phyloP scores from a whole-genome alignment of 2,797 vertebrate species.

The Myotis findleyi region DNA sequence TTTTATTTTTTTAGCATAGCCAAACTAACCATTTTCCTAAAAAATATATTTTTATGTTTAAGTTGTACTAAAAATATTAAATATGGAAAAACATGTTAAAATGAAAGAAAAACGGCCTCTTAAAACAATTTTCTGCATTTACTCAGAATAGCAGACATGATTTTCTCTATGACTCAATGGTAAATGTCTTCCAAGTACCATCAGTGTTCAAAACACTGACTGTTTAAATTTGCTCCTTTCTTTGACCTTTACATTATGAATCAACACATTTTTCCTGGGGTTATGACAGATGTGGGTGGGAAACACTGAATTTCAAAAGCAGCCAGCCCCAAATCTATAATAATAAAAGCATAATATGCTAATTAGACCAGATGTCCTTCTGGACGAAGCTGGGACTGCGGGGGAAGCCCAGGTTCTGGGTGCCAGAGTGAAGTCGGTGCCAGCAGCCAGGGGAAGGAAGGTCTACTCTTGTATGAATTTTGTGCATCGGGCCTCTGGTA shows the following conservation, averaged over 20 bases:
- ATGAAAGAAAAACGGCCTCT: background rate
- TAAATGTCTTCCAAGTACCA: background rate
- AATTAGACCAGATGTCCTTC: too few relatives aligned
- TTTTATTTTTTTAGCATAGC: background rate
- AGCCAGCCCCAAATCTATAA: background rate
- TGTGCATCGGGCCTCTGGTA: background rate
- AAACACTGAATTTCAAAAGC: slow-evolving; percentile 67
- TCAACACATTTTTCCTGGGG: slow-evolving; percentile 62
- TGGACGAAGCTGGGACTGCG: too few relatives aligned
- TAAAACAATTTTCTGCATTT: background rate
- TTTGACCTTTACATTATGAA: slow-evolving; percentile 64
- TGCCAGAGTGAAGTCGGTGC: too few relatives aligned
- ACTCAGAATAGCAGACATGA: background rate
- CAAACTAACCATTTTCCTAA: background rate
- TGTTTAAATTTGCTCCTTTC: background rate
- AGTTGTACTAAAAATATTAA: background rate
- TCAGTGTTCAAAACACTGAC: background rate
- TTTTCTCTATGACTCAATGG: background rate
- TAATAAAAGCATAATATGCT: too few relatives aligned
- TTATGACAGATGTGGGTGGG: slow-evolving; percentile 30
- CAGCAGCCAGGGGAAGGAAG: too few relatives aligned
- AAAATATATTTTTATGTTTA: slow-evolving; percentile 19
- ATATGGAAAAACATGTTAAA: background rate
- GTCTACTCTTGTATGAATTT: too few relatives aligned
- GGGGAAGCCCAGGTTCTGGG: too few relatives aligned